Percentiles rank a stretch among this genome's conserved stretches.
These are phyloP conservation scores for Nibea coibor DNA, from an alignment of 2,113 vertebrate species.

Conservation along the genomic window DNA sequence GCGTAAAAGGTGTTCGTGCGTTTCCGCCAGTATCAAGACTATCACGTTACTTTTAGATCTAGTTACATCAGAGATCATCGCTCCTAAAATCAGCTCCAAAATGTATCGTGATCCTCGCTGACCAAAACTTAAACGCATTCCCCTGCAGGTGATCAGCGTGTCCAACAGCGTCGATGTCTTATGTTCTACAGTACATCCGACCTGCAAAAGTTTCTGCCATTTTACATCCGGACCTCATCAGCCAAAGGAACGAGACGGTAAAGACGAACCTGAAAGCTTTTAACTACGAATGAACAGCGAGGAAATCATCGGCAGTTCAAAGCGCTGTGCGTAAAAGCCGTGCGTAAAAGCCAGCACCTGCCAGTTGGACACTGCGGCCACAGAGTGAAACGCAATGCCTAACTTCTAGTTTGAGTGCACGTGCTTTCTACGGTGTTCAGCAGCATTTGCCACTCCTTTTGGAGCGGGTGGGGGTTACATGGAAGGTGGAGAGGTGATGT, in stretches of 20 bases:
- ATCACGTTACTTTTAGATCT: background rate
- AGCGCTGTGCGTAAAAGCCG: background rate
- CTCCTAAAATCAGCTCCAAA: background rate
- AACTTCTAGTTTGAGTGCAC: constrained; percentile 12
- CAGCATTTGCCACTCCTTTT: constrained; percentile 38
- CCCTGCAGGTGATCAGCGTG: background rate
- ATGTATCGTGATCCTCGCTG: background rate
- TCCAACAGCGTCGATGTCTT: background rate
- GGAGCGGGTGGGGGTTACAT: constrained; percentile 36
- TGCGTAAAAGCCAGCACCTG: background rate
- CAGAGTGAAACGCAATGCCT: background rate
- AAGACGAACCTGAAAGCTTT: background rate
- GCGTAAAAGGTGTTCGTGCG: constrained; percentile 25
- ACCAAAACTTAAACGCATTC: background rate
- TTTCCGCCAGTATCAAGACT: background rate
- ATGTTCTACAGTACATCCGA: background rate
- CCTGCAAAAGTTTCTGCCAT: background rate
- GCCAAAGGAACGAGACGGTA: background rate
- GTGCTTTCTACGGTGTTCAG: constrained; percentile 3
- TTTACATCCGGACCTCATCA: background rate
- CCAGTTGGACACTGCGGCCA: constrained; percentile 10
- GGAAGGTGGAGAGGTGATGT: background rate
- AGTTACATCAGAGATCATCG: background rate
- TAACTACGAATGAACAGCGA: background rate
- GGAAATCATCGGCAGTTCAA: background rate